Evolutionary conservation across 2,797 vertebrate genomes (phyloP), one percentile per base, ranked within the genome.

Genomic region (Anabas testudineus): DNA sequence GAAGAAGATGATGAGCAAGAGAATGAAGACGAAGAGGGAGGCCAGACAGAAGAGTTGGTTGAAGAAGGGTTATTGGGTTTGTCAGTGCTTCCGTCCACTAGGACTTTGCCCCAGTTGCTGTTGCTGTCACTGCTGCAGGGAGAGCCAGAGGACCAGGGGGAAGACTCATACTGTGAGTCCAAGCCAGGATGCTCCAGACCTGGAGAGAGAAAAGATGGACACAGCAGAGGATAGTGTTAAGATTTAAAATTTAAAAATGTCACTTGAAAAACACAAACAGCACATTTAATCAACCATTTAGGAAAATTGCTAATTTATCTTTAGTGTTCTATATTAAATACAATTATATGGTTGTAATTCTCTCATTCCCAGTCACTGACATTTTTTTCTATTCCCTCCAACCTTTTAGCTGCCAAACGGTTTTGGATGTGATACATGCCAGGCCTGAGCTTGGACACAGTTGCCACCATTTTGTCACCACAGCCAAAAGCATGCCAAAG

Each of bases 91-190:
- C 95, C 91, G 90, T 98, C 95, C 89, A 97, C 95, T 92, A 96
- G 91, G 88, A 95, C 95, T 94, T 97, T 96, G 83, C 95, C 95
- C 97, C 96, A 97, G 94, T 95, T 95, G 94, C 95, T 96, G 95
- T 95, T 95, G 68, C 95, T 88, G 91, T 98, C 96, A 57, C 95
- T 95, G 72, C 95, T 96, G 67, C 95, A 95, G 78, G 96, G 96
- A 91, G 97, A 97, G 82, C 95, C 94, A 91, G 95, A 94, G 84
- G 95, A 97, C 96, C 95, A 97, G 78, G 95, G 95, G 80, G 94
- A 96, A 93, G 94, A 96, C 92, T 98, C 98, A 98, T 99, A 98
- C 91, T 97, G 97, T 48, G 96, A 92, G 90, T 96, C 97, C 90
- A 97, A 94, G 91, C 94, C 95, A 79, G 92, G 93, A 90, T 97